Base-by-base conservation (phyloP, 2,797 vertebrate genomes). In the Neosilurus hyrtlii region DNA sequence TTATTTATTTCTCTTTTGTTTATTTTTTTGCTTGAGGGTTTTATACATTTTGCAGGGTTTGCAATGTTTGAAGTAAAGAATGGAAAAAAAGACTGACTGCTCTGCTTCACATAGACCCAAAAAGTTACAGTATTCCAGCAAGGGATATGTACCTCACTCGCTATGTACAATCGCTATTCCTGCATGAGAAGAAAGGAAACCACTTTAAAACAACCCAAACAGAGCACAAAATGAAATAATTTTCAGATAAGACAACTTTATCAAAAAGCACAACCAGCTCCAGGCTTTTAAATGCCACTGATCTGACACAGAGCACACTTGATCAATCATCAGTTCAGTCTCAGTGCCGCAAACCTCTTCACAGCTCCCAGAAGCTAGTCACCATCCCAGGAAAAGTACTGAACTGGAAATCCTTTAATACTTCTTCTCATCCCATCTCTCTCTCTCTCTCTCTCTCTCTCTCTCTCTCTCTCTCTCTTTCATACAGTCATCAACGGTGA, bases 401-500 rank as follows among this genome's bases (percentile, higher is more conserved):
- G 22, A 49, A 77, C 12, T 24, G 62, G 63, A 63, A 75, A 57
- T 56, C 57, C 54, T 71, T 66, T 51, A 54, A 35, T 54, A 65
- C 14, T 9, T 11, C 59, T 37, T 12, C 18, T 66, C n/a, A n/a
- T n/a, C n/a, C n/a, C n/a, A n/a, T 49, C 16, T 18, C 67, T 68
- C 16, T 56, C n/a, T 74, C 76, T 20, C 26, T 30, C 15, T 24
- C 16, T 72, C 35, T 71, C 11, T 56, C 18, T 37, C 56, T 61
- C 73, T 61, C 26, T 15, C n/a, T 71, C 26, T 77, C 2, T 49
- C 54, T 20, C 56, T 12, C 9, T 2, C 9, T 54, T 20, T 68
- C 35, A 22, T 43, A 62, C 52, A 83, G 52, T 78, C 80, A 80
- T 76, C 79, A 73, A 84, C 79, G 82, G 62, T 81, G 85, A 85